phyloP scores from a whole-genome alignment of 1,140 invertebrate genomes.

The Drosophila subobscura region DNA sequence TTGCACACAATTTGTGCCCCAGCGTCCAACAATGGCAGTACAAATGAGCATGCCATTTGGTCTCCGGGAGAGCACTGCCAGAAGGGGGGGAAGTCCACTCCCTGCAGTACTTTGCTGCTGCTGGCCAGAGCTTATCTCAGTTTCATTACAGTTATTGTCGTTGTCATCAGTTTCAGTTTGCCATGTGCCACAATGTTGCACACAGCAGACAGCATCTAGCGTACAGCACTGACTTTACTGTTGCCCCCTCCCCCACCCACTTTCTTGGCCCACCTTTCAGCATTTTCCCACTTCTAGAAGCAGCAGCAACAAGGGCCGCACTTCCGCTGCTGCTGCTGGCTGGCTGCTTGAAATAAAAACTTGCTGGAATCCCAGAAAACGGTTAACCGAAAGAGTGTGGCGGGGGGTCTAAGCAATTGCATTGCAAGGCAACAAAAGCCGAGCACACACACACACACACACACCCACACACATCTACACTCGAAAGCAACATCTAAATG shows the following conservation, averaged over 20 bases:
- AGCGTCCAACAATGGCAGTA: slow-evolving; percentile 61
- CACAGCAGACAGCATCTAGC: slow-evolving; percentile 41
- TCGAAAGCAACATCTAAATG: slow-evolving; percentile 66
- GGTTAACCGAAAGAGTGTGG: too few species aligned
- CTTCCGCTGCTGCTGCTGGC: slow-evolving; percentile 40
- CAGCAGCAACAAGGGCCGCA: slow-evolving; percentile 58
- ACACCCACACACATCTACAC: slow-evolving; percentile 17
- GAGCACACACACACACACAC: slow-evolving; percentile 46
- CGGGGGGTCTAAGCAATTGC: slow-evolving; percentile 49
- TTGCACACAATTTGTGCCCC: slow-evolving; percentile 49
- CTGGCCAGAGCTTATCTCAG: slow-evolving; percentile 66
- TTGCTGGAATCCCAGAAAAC: slow-evolving; percentile 56
- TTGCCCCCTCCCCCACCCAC: background rate
- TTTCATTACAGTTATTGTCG: slow-evolving; percentile 78
- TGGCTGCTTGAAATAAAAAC: slow-evolving; percentile 78
- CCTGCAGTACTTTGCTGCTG: background rate
- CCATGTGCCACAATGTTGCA: slow-evolving; percentile 72
- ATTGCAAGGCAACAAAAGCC: slow-evolving; percentile 71
- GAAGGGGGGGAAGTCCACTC: background rate
- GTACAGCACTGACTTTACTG: slow-evolving; percentile 13
- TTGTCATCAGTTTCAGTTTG: slow-evolving; percentile 75
- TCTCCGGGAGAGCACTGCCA: slow-evolving; percentile 28
- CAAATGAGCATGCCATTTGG: slow-evolving; percentile 69
- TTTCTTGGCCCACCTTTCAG: background rate
- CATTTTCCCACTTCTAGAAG: slow-evolving; percentile 39